A percentile compares a stretch with the other conserved stretches of the same genome.
Conservation (phyloP, 1,140 invertebrate genomes). For the Neuroterus valhalla region DNA sequence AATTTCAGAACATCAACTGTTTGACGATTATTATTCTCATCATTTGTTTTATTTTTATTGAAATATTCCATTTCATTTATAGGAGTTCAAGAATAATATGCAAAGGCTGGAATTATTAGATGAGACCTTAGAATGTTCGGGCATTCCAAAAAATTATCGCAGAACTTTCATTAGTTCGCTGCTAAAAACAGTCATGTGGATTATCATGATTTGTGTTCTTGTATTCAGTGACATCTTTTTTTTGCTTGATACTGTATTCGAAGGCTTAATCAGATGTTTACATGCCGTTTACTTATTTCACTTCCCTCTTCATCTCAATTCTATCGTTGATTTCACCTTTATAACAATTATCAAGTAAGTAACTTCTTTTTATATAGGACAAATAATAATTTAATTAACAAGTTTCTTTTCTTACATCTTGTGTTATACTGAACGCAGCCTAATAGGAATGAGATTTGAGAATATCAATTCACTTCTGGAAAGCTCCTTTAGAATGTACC, state of each 20-base stretch:
- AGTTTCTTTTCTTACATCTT: background rate
- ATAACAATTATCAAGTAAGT: background rate
- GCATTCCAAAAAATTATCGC: slow-evolving; percentile 1
- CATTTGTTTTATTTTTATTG: background rate
- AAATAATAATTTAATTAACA: background rate
- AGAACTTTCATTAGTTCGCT: background rate
- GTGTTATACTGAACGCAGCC: background rate
- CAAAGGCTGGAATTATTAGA: slow-evolving; percentile 6
- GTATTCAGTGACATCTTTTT: background rate
- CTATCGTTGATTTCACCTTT: slow-evolving; percentile 10
- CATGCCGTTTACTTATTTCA: background rate
- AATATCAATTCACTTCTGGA: slow-evolving; percentile 8
- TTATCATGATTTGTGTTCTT: background rate
- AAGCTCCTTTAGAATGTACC: background rate
- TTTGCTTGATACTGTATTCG: background rate
- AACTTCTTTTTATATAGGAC: background rate
- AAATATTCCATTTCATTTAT: background rate
- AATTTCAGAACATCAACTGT: no score
- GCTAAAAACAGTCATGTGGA: background rate
- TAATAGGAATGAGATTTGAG: background rate
- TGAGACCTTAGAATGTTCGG: slow-evolving; percentile 5
- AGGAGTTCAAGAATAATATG: background rate
- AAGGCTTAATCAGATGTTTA: background rate
- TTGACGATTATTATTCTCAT: background rate
- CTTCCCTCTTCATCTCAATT: slow-evolving; percentile 20